Conservation (phyloP, 2,797 vertebrate species). For the Enteromius trimaculatus region DNA sequence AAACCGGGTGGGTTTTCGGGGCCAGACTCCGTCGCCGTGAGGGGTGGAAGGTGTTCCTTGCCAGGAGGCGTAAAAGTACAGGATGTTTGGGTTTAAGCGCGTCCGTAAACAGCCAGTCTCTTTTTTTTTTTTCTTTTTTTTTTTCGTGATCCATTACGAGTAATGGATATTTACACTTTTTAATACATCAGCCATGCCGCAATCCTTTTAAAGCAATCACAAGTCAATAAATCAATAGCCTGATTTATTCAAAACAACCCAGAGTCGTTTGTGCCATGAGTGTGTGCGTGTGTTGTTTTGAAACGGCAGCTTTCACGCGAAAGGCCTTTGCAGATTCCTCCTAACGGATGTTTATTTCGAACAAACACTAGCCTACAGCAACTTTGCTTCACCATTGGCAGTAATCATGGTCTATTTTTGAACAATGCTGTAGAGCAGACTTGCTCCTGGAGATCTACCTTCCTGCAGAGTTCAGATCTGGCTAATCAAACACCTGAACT, state of each 20-base stretch:
- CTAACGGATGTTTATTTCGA: conserved; percentile 12
- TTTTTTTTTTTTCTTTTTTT: conserved; percentile 10
- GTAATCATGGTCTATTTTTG: conserved; percentile 42
- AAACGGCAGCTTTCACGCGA: not conserved
- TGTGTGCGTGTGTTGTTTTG: not conserved
- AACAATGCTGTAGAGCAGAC: conserved; percentile 15
- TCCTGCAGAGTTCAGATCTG: conserved; percentile 33
- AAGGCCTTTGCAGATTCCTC: not conserved
- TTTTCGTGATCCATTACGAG: conserved; percentile 25
- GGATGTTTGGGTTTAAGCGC: conserved; percentile 47
- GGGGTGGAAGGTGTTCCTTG: conserved; percentile 58
- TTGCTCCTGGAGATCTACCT: conserved; percentile 10
- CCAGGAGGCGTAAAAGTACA: conserved; percentile 62
- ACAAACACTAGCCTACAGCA: conserved; percentile 3
- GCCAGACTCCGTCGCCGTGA: conserved; percentile 63
- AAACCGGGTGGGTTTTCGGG: conserved; percentile 67
- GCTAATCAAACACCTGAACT: conserved; percentile 48
- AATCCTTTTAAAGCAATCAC: conserved; percentile 19
- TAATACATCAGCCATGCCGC: conserved; percentile 6
- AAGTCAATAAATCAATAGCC: conserved; percentile 7
- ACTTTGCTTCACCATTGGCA: conserved; percentile 22
- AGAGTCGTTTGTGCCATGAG: not conserved
- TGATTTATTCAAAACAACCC: conserved; percentile 34
- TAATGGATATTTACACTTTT: conserved; percentile 23
- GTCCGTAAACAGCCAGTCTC: conserved; percentile 21